These are phyloP conservation scores for Nemotelus nigrinus DNA, from an alignment of 2,888 invertebrate genomes.

Conservation along the genomic window DNA sequence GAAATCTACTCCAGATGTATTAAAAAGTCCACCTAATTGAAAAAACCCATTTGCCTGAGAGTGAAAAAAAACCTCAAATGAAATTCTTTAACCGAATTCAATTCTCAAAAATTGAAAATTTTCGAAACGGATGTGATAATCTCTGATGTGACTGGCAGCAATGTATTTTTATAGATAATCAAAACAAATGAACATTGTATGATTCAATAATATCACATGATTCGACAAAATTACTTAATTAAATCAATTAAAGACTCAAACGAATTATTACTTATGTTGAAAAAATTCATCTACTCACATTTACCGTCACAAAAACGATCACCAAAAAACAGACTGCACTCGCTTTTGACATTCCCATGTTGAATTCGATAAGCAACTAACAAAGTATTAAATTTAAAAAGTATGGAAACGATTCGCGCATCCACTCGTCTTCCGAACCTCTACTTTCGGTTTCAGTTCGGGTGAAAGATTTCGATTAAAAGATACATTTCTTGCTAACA, in stretches of 20 bases:
- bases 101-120: too few relatives aligned
- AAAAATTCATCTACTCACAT: background rate
- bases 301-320: background rate
- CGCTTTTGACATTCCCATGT: background rate
- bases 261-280: too few relatives aligned
- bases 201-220: too few relatives aligned
- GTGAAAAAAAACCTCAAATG: background rate
- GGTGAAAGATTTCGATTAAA: conserved; percentile 25
- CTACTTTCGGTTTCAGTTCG: conserved; percentile 3
- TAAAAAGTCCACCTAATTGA: conserved; percentile 10
- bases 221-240: too few relatives aligned
- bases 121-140: too few relatives aligned
- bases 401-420: background rate
- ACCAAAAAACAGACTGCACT: conserved; percentile 6
- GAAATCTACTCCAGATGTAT: background rate
- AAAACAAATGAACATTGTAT: too few relatives aligned
- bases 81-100: background rate
- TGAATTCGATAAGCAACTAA: background rate
- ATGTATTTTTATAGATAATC: too few relatives aligned
- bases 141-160: too few relatives aligned
- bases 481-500: background rate
- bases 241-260: background rate
- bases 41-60: conserved; percentile 27
- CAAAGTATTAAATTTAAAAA: background rate
- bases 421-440: conserved; percentile 9